Conservation (phyloP, 2,113 vertebrate species). For the Rana temporaria region DNA sequence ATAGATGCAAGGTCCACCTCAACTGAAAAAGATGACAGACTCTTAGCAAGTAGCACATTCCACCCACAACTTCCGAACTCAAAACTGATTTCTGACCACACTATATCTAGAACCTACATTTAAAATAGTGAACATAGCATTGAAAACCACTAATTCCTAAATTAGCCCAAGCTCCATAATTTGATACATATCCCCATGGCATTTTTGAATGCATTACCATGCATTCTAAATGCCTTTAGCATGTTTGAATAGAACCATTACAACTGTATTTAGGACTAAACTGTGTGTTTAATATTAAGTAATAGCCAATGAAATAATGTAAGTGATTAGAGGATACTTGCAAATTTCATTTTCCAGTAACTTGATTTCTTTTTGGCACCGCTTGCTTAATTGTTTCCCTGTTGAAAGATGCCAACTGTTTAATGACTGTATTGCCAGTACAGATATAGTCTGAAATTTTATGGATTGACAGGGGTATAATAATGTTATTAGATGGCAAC, state of each 20-base stretch:
- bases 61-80: too few species aligned
- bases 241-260: background rate
- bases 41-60: too few species aligned
- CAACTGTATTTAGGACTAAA: background rate
- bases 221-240: slow-evolving; percentile 3
- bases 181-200: slow-evolving; percentile 29
- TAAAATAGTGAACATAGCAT: background rate
- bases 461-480: too few species aligned
- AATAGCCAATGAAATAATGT: slow-evolving; percentile 72
- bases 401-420: slow-evolving; percentile 78
- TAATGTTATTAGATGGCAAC: too few species aligned
- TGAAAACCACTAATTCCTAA: background rate
- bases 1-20: too few species aligned
- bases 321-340: slow-evolving; percentile 81
- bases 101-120: background rate
- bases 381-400: slow-evolving; percentile 94
- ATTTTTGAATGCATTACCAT: slow-evolving; percentile 13
- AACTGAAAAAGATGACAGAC: too few species aligned
- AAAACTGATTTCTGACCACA: background rate
- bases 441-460: background rate
- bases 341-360: slow-evolving; percentile 88
- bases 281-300: background rate
- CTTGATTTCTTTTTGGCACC: slow-evolving; percentile 84
- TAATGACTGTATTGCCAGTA: slow-evolving; percentile 55
- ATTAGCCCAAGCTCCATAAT: background rate